Base-by-base conservation (phyloP, 2,113 vertebrate genomes). In the Zeus faber region DNA sequence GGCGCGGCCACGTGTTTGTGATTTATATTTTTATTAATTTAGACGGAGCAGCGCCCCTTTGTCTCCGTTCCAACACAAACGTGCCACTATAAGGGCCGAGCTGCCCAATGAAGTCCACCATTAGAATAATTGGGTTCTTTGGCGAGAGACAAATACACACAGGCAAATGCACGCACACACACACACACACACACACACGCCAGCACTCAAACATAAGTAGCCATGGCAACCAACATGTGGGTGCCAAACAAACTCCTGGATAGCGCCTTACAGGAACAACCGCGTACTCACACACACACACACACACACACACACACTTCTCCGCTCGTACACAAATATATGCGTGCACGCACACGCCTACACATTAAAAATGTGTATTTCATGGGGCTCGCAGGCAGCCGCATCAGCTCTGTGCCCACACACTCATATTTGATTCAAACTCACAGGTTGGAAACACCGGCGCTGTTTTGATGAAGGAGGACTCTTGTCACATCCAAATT, bases 181-280 rank as follows among this genome's bases (percentile, higher is more conserved):
- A 53, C 51, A 45, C 33, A 65, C 26, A 14, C 49, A 51, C 65
- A 46, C n/a, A 45, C 20, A 44, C 18, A 44, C 41, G 23, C 43
- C 35, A 24, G 45, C 27, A 59, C 40, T 27, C 33, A 26, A 14
- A 20, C 54, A 11, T 23, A 44, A 22, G 68, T 79, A 66, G 47
- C 71, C 54, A 69, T 68, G 58, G 60, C 65, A n/a, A 70, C 61
- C 20, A 54, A 65, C 68, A 75, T 64, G 60, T 65, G 63, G 66
- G 65, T 57, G 77, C 53, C 31, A 77, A 77, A 74, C 61, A 74
- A 75, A 72, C 49, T 41, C 37, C 20, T 44, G 23, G 25, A 41
- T 6, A 3, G 43, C 2, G 4, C 29, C 58, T 20, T 20, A 26
- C 20, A 48, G 23, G 61, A 27, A 44, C 54, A 20, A n/a, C n/a